Percentiles rank a stretch among this genome's conserved stretches.
Conservation (phyloP, 2,797 vertebrate species). For the Channallabes apus region DNA sequence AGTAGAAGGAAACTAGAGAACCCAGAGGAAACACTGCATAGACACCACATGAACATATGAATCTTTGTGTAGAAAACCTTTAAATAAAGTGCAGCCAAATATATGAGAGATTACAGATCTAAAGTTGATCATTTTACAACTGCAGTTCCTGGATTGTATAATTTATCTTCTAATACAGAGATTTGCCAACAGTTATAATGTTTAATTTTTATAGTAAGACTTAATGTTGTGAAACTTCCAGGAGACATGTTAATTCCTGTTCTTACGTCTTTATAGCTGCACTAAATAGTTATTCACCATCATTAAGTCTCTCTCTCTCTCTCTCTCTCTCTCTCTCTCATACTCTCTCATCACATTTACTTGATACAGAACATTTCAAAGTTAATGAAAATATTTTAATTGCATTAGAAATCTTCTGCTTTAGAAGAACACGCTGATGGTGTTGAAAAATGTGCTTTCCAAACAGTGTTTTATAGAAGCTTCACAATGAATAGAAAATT, state of each 20-base stretch:
- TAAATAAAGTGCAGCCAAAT: neutral
- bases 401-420: neutral
- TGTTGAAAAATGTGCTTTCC: neutral
- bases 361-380: neutral
- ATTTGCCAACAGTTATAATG: neutral
- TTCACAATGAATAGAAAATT: neutral
- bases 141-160: neutral
- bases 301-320: neutral
- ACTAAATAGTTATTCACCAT: neutral
- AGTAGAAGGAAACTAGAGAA: neutral
- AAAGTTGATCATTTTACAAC: neutral
- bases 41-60: neutral
- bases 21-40: neutral
- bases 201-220: neutral
- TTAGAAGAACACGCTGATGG: too few relatives aligned
- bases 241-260: neutral
- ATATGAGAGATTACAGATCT: neutral
- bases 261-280: neutral
- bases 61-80: neutral
- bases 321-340: neutral
- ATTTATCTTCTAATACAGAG: neutral
- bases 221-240: neutral
- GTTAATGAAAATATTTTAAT: neutral
- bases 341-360: neutral
- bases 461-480: neutral